Evolutionary conservation across 1,140 invertebrate species (phyloP).

Genomic region (Penaeus vannamei): DNA sequence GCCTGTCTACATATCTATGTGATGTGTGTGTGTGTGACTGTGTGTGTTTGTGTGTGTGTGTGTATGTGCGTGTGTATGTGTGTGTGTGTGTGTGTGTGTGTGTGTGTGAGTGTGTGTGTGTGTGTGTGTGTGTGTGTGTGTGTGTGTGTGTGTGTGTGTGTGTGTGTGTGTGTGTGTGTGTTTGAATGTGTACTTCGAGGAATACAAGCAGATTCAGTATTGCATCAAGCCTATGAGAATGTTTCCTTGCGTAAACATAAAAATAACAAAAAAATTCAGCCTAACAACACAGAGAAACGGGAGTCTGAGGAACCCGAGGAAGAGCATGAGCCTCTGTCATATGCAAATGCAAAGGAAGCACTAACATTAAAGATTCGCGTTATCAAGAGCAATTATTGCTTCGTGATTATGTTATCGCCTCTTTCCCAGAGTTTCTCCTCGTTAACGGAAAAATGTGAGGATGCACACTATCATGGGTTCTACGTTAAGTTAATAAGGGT

Average conservation of each 20-base stretch:
- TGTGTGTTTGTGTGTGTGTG: background rate
- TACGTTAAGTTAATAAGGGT: constrained; percentile 11
- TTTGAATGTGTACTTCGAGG: too few species aligned
- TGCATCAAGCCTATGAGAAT: too few species aligned
- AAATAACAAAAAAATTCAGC: too few species aligned
- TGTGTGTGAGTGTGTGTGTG: too few species aligned
- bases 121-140: too few species aligned
- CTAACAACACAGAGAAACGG: too few species aligned
- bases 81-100: background rate
- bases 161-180: too few species aligned
- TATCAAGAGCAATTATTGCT: constrained; percentile 41
- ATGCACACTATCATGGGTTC: constrained; percentile 31
- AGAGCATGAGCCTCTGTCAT: background rate
- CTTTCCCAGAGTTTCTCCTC: constrained; percentile 40
- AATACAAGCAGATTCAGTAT: too few species aligned
- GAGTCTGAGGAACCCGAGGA: too few species aligned
- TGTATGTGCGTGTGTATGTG: background rate
- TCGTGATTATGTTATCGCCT: constrained; percentile 52
- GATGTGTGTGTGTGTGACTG: background rate
- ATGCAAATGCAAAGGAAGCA: constrained; percentile 55
- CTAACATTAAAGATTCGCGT: constrained; percentile 20
- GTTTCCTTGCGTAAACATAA: too few species aligned
- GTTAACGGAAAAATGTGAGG: constrained; percentile 9
- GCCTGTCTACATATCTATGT: background rate
- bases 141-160: too few species aligned